A percentile compares a stretch with the other conserved stretches of the same genome.
Evolutionary conservation across 2,797 vertebrate species (phyloP).

Genomic region (Coranthus polyacanthus): DNA sequence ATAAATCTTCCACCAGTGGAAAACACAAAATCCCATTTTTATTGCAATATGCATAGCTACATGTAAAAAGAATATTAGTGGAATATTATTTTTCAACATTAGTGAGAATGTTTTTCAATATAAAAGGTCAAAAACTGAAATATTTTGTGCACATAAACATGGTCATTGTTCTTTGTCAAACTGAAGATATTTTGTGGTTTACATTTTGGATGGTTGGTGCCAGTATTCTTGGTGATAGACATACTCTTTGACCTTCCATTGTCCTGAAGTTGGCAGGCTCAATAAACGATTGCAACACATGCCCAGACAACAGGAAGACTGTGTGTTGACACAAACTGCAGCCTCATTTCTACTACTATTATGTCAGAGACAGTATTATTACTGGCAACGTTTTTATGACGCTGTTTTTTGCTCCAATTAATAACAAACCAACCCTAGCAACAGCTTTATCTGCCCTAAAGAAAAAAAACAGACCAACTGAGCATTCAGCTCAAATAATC

Average conservation of each 20-base stretch:
- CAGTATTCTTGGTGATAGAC: not conserved
- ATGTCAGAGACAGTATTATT: not conserved
- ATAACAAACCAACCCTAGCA: not conserved
- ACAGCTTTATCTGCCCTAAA: not conserved
- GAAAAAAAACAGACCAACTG: no score
- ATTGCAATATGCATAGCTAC: no score
- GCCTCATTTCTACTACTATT: conserved; percentile 14
- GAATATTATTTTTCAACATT: no score
- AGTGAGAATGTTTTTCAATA: no score
- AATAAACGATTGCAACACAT: conserved; percentile 17
- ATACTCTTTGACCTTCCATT: conserved; percentile 58
- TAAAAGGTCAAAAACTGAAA: no score
- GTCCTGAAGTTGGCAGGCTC: conserved; percentile 52
- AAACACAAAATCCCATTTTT: no score
- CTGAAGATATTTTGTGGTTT: conserved; percentile 15
- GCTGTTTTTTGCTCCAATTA: not conserved
- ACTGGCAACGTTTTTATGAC: not conserved
- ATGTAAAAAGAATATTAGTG: no score
- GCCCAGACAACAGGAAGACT: conserved; percentile 22
- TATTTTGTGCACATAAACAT: no score
- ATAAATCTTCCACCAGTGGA: no score
- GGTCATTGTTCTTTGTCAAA: not conserved
- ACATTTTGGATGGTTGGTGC: conserved; percentile 15
- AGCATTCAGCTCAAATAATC: no score
- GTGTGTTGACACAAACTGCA: not conserved